Evolutionary conservation across 2,888 invertebrate species (phyloP).

Genomic region (Congeria kusceri): DNA sequence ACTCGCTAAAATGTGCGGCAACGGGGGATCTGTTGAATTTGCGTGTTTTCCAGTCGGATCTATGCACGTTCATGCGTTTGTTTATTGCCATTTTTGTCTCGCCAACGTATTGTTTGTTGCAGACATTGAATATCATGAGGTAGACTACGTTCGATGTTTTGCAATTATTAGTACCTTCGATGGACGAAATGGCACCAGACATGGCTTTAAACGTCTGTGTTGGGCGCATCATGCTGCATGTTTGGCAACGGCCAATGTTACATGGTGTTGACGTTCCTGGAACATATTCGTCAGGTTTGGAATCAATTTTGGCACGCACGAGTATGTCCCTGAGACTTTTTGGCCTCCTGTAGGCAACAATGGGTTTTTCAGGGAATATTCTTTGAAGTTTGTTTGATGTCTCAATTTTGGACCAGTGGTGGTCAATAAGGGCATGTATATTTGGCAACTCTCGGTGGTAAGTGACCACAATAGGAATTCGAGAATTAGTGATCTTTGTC

Average conservation of each 20-base stretch:
- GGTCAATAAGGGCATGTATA: not conserved
- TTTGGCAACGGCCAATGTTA: not conserved
- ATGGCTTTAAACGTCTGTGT: no score
- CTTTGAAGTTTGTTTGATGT: not conserved
- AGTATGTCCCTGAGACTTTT: conserved; percentile 13
- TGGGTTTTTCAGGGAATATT: conserved; percentile 4
- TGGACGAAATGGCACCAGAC: no score
- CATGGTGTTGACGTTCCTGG: not conserved
- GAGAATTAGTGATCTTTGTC: not conserved
- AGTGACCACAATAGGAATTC: conserved; percentile 6
- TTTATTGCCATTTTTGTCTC: not conserved
- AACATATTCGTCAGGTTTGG: not conserved
- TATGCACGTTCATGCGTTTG: no score
- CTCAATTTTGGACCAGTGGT: conserved; percentile 6
- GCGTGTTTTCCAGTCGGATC: no score
- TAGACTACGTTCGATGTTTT: conserved; percentile 3
- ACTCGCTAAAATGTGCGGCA: no score
- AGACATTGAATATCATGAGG: not conserved
- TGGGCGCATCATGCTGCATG: conserved; percentile 1
- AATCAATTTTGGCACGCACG: not conserved
- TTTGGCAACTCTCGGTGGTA: not conserved
- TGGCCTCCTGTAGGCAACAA: conserved; percentile 8
- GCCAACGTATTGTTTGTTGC: not conserved
- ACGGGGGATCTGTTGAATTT: no score
- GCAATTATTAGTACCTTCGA: not conserved